Conservation (phyloP, 2,797 vertebrate species). For the Miopithecus talapoin region DNA sequence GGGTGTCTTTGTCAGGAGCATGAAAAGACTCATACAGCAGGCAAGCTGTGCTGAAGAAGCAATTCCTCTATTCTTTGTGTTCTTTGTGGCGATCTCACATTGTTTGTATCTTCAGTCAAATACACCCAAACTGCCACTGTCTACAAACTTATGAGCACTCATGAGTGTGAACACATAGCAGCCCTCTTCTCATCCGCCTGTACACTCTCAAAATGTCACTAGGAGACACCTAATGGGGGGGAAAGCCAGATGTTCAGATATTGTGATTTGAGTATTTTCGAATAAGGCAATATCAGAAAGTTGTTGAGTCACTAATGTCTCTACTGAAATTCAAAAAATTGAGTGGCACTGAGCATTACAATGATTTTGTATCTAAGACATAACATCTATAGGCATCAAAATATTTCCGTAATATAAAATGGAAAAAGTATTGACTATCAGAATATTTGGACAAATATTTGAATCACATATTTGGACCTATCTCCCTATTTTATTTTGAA, state of each 20-base stretch:
- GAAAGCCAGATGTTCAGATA: neutral
- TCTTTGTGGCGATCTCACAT: no score
- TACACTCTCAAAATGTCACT: neutral
- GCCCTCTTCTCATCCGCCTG: neutral
- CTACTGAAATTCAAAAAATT: neutral
- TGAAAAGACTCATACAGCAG: no score
- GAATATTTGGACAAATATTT: neutral
- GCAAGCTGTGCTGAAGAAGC: no score
- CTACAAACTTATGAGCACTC: neutral
- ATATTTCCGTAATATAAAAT: neutral
- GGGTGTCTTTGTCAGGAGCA: no score
- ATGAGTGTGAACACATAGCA: neutral
- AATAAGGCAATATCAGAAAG: neutral
- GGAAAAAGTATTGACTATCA: neutral
- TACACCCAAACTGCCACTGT: no score
- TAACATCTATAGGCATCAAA: neutral
- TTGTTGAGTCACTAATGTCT: neutral
- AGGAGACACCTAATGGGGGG: no score
- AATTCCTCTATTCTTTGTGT: no score
- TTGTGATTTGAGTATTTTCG: conserved; percentile 1
- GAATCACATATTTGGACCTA: neutral
- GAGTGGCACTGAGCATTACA: neutral
- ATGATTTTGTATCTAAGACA: neutral
- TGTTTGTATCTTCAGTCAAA: no score
- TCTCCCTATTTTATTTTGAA: no score